Base-by-base conservation (phyloP, 2,113 vertebrate species). In the Nyctereutes procyonoides region DNA sequence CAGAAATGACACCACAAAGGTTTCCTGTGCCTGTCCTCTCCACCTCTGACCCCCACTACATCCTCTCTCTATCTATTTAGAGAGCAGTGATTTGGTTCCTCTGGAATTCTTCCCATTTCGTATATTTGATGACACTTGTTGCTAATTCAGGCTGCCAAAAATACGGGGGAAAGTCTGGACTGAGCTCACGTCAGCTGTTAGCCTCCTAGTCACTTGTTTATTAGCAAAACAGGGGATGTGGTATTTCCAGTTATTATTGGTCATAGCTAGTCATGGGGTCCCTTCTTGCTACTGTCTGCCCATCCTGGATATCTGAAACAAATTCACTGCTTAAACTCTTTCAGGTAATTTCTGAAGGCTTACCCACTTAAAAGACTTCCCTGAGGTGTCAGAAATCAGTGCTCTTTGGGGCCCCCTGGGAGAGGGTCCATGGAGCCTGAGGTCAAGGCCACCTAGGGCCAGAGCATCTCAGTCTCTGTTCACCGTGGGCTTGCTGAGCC, bases 1-100 rank as follows among this genome's bases (percentile, higher is more conserved):
- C 87, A 97, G 96, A 98, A 97, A 82, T 94, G 55, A 97, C 92
- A 95, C 88, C 92, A 89, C 77, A 94, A 94, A 96, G 95, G 83
- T 76, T 73, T 77, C 98, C 98, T 88, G 90, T 86, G 82, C 85
- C 69, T 93, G 81, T 94, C 73, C 97, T 58, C 24, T 93, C 93
- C 96, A 71, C 88, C 81, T 77, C 88, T 97, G 97, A 97, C 98
- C 95, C 85, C 95, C 4, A 4, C 88, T 84, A 95, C 83, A 96
- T 97, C 97, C 96, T 97, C 89, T 90, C 84, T 88, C 95, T 53
- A 5, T 83, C 93, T 97, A 93, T 97, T 97, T 84, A 92, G 94
- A 94, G 93, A 96, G 87, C 24, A 67, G 95, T 86, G 96, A 94
- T 26, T 81, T 48, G 17, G 51, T 73, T 84, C 74, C 13, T 30